Conservation (phyloP, 2,888 invertebrate genomes). For the Dusona sp. region DNA sequence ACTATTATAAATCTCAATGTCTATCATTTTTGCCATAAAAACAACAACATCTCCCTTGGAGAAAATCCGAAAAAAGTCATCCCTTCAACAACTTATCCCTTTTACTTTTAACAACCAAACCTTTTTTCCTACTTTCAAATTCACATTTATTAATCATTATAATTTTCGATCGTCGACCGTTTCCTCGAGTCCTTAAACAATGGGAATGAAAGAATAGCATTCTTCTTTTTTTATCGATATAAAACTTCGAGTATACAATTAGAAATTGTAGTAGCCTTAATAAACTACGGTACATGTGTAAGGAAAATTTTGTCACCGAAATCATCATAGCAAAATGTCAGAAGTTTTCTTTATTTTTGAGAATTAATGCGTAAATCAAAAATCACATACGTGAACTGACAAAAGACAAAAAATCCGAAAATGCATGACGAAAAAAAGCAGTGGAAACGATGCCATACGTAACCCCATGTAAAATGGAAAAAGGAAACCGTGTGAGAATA, state of each 20-base stretch:
- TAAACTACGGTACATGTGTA: constrained; percentile 50
- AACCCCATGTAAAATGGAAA: neutral
- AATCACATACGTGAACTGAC: constrained; percentile 7
- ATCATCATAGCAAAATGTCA: constrained; percentile 18
- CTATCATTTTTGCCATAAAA: neutral
- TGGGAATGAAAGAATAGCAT: neutral
- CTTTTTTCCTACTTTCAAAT: neutral
- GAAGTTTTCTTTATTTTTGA: constrained; percentile 52
- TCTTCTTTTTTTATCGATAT: neutral
- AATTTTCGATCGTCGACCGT: neutral
- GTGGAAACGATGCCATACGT: neutral
- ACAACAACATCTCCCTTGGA: neutral
- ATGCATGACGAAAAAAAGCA: constrained; percentile 25
- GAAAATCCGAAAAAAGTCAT: neutral
- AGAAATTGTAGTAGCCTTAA: constrained; percentile 66
- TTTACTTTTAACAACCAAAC: neutral
- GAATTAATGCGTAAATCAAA: constrained; percentile 19
- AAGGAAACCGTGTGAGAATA: constrained; percentile 1
- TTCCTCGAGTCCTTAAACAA: neutral
- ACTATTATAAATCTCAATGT: constrained; percentile 31
- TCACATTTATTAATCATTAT: neutral
- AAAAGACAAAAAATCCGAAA: neutral
- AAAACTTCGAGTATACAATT: constrained; percentile 65
- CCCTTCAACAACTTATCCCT: neutral
- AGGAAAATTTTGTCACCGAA: constrained; percentile 45